Conservation (phyloP, 2,797 vertebrate genomes). For the Peromyscus nudipes region DNA sequence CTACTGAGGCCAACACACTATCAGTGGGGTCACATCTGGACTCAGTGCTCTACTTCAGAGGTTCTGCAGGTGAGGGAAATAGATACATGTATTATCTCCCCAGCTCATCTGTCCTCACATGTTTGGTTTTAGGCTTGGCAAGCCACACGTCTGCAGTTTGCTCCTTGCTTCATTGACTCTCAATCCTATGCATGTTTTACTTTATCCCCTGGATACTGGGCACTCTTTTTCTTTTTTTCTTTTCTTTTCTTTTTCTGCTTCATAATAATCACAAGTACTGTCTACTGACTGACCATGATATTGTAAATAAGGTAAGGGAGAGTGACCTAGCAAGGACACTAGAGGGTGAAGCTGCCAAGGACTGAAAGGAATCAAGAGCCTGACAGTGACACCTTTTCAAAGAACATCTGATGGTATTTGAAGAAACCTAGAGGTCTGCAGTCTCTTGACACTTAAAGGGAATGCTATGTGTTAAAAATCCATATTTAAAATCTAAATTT, state of each 20-base stretch:
- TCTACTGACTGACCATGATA: neutral
- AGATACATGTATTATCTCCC: neutral
- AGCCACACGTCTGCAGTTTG: neutral
- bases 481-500: slow-evolving; percentile 22
- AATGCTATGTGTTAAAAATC: neutral
- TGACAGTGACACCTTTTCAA: neutral
- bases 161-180: neutral
- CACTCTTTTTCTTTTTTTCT: too few species aligned
- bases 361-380: neutral
- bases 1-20: neutral
- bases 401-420: neutral
- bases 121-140: neutral
- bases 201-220: neutral
- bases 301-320: neutral
- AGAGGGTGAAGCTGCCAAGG: neutral
- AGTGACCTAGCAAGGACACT: neutral
- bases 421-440: neutral
- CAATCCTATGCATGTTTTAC: neutral
- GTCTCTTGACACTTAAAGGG: neutral
- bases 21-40: neutral
- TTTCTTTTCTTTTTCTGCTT: neutral
- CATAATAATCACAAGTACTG: neutral
- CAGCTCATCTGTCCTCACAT: neutral
- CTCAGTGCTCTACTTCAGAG: neutral
- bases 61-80: neutral